Evolutionary conservation across 2,888 invertebrate species (phyloP).

Genomic region (Euzetes globulus): DNA sequence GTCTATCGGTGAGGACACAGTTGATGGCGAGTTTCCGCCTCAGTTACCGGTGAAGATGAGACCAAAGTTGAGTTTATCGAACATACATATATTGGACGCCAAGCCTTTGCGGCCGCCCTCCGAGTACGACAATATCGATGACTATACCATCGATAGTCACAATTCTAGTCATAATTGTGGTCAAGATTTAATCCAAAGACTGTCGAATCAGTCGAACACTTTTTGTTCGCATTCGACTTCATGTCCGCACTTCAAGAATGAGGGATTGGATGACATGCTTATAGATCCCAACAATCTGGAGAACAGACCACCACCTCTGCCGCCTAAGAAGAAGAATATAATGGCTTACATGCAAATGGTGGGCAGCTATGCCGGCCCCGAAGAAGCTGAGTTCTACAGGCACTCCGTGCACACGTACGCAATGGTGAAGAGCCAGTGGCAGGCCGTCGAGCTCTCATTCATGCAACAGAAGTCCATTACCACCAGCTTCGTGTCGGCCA

Average conservation of each 20-base stretch:
- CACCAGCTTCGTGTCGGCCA: constrained; percentile 35
- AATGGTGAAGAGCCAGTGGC: constrained; percentile 54
- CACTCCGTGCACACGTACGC: constrained; percentile 79
- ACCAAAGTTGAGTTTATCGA: constrained; percentile 5
- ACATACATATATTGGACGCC: neutral
- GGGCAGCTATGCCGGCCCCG: constrained; percentile 70
- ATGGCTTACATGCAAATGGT: constrained; percentile 71
- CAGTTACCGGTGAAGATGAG: constrained; percentile 17
- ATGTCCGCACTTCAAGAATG: constrained; percentile 37
- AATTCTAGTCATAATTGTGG: constrained; percentile 19
- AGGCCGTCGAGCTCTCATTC: constrained; percentile 45
- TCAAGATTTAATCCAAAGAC: neutral
- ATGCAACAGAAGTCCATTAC: constrained; percentile 38
- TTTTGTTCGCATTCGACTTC: constrained; percentile 37
- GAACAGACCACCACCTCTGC: constrained; percentile 64
- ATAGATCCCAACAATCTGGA: constrained; percentile 30
- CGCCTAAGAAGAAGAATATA: constrained; percentile 86
- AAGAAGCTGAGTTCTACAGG: constrained; percentile 66
- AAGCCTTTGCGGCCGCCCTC: neutral
- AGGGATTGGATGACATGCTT: too few species aligned
- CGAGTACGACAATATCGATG: constrained; percentile 11
- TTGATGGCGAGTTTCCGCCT: constrained; percentile 2
- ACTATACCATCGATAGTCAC: neutral
- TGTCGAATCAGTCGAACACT: constrained; percentile 25
- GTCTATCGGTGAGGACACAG: neutral